These are phyloP conservation scores for Helogale parvula DNA, from an alignment of 2,113 vertebrate species.

Conservation along the genomic window DNA sequence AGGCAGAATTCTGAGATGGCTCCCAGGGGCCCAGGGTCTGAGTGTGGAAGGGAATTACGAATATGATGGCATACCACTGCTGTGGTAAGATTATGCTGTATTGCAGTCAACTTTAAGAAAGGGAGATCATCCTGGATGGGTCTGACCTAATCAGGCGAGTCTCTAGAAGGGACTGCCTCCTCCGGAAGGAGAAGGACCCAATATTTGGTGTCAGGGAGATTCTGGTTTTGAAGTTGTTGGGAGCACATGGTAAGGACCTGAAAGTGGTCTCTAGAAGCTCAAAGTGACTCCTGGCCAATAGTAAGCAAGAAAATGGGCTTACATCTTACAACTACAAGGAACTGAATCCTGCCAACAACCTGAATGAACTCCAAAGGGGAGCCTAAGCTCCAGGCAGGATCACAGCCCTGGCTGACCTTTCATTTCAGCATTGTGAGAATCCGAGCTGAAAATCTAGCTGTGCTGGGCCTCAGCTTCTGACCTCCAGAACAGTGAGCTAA, in stretches of 20 bases:
- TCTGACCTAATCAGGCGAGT: neutral
- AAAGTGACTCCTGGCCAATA: neutral
- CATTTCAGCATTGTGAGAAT: neutral
- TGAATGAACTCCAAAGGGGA: neutral
- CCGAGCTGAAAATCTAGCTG: neutral
- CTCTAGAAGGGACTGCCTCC: neutral
- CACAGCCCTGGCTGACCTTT: neutral
- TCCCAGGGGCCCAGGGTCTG: neutral
- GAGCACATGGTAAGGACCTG: neutral
- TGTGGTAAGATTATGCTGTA: neutral
- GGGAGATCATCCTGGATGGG: neutral
- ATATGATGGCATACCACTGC: neutral
- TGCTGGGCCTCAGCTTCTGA: neutral
- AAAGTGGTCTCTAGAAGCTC: neutral
- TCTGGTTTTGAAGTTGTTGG: neutral
- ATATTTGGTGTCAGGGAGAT: neutral
- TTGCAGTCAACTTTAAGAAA: neutral
- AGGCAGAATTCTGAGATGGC: neutral
- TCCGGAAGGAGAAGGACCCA: neutral
- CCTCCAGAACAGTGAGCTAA: neutral
- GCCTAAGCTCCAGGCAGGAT: neutral
- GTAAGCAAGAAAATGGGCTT: neutral
- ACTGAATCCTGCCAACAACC: neutral
- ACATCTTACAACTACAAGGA: neutral
- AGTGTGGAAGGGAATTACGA: neutral